Conservation (phyloP, 1,140 invertebrate genomes). For the Hypothenemus hampei region DNA sequence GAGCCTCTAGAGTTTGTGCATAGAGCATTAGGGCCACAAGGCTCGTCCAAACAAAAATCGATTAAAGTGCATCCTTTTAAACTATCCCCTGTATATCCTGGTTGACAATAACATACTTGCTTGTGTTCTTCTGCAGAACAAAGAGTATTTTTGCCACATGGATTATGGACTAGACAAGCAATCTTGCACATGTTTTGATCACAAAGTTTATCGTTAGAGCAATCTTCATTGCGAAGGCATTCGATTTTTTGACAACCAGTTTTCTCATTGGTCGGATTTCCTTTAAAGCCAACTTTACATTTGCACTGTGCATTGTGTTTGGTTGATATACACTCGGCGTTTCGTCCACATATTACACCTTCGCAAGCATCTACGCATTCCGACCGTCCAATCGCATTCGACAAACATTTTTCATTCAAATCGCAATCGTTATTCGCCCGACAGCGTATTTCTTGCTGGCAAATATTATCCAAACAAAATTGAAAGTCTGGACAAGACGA, state of each 20-base stretch:
- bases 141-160: constrained; percentile 76
- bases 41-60: constrained; percentile 71
- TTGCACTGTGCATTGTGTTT: constrained; percentile 68
- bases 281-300: constrained; percentile 73
- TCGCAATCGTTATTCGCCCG: constrained; percentile 63
- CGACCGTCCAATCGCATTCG: constrained; percentile 62
- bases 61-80: constrained; percentile 64
- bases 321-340: constrained; percentile 67
- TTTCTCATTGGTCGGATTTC: constrained; percentile 66
- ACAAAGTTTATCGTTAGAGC: constrained; percentile 76
- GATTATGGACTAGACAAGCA: constrained; percentile 72
- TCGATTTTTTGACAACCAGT: constrained; percentile 73
- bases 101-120: constrained; percentile 75
- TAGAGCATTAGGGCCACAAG: constrained; percentile 74
- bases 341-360: constrained; percentile 70
- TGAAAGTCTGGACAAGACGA: constrained; percentile 74
- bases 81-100: constrained; percentile 78
- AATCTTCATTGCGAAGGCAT: constrained; percentile 66
- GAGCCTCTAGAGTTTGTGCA: constrained; percentile 79
- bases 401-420: constrained; percentile 61
- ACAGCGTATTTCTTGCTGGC: constrained; percentile 73
- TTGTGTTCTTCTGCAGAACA: constrained; percentile 75
- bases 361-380: constrained; percentile 69
- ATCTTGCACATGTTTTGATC: constrained; percentile 76
- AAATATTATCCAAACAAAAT: constrained; percentile 76